Percentiles rank a stretch among this genome's conserved stretches.
Conservation (phyloP, 2,797 vertebrate species). For the Spinibarbus caldwelli region DNA sequence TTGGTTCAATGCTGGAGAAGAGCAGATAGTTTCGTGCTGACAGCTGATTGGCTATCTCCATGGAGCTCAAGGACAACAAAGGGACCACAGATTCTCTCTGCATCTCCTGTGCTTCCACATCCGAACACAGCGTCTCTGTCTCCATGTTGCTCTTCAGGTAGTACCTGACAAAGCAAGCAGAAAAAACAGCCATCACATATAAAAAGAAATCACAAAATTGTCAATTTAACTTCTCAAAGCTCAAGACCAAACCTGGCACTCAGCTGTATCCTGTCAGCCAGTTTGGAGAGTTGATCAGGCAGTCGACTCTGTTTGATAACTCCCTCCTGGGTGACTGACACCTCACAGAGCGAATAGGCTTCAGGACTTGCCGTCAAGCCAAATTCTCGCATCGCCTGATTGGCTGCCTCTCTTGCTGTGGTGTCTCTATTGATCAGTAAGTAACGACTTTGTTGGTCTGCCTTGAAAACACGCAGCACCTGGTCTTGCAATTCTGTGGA, state of each 20-base stretch:
- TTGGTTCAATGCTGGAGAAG: constrained; percentile 96
- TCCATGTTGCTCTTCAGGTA: constrained; percentile 99
- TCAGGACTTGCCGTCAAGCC: constrained; percentile 89
- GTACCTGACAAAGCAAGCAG: constrained; percentile 77
- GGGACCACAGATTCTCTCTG: constrained; percentile 94
- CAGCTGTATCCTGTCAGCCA: constrained; percentile 95
- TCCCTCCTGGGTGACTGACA: constrained; percentile 96
- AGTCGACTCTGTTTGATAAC: constrained; percentile 96
- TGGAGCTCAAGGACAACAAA: constrained; percentile 92
- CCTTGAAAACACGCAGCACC: constrained; percentile 95
- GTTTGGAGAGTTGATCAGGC: constrained; percentile 96
- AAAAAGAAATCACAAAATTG: not conserved
- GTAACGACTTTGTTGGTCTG: constrained; percentile 97
- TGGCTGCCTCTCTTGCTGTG: constrained; percentile 94
- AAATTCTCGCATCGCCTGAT: constrained; percentile 94
- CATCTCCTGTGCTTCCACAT: constrained; percentile 97
- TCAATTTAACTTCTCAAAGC: not conserved
- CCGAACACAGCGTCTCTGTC: constrained; percentile 96
- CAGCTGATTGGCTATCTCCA: constrained; percentile 96
- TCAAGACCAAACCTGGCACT: constrained; percentile 87
- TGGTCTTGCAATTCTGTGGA: constrained; percentile 94
- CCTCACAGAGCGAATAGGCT: constrained; percentile 94
- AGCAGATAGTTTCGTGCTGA: constrained; percentile 97
- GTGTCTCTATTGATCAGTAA: constrained; percentile 99
- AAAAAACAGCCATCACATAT: not conserved